Base-by-base conservation (phyloP, 30 jellyfish, hydroid and myxozoan genomes). In the Nemopilema nomurai region DNA sequence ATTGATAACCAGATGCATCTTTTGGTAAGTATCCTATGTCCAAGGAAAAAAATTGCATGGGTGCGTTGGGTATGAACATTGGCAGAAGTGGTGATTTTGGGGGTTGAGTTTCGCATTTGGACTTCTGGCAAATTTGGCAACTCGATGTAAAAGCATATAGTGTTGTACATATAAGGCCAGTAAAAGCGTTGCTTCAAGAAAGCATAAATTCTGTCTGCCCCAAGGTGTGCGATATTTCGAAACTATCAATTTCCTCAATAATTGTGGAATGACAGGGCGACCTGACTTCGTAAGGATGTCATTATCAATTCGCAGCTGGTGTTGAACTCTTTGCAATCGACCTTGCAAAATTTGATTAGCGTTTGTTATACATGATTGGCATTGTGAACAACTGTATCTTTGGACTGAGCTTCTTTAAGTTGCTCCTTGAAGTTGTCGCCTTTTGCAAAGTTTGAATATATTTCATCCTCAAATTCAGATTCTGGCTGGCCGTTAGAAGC, bases 131-230 rank as follows among this genome's bases (percentile, higher is more conserved):
- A n/a, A 65, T 71, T 18, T 66, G 68, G 72, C 93, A 84, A 64
- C 71, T 21, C 57, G 27, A 64, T 28, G 51, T 24, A 52, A 71
- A 84, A 13, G 81, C 51, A 25, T 28, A 84, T 84, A 66, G 71
- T 29, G 65, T 30, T 51, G 78, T 64, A 62, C 93, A 84, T 84
- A 74, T 74, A 50, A 13, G 89, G 91, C 91, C 91, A 82, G 81
- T 57, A 82, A 41, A 29, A 82, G 28, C 91, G 17, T 16, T 82
- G 87, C 28, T 68, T 82, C 32, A 82, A 33, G 49, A 82, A 18
- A 16, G 80, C 33, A 51, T 57, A 69, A 16, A 67, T 30, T 71
- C 52, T 72, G 62, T 62, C 72, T 27, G 57, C 23, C 24, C 93
- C 93, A 57, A 71, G 49, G 72, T 84, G 87, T 4, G 77, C 87